Percentiles rank a stretch among this genome's conserved stretches.
These are phyloP conservation scores for Porites cylindrica DNA, from an alignment of 92 coral and sea anemone genomes.

Conservation along the genomic window DNA sequence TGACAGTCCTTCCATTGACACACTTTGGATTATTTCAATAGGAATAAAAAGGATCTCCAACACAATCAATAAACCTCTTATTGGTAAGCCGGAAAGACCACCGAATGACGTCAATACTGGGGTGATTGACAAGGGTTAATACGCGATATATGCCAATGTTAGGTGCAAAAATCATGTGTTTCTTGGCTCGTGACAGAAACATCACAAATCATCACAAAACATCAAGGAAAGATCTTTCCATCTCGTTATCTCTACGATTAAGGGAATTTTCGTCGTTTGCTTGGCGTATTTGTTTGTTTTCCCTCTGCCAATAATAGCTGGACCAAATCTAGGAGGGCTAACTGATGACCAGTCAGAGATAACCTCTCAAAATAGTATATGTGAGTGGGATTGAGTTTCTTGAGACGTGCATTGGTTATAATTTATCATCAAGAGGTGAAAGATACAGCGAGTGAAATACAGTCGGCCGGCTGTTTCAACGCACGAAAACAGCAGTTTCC, in stretches of 20 bases:
- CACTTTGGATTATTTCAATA: conserved; percentile 20
- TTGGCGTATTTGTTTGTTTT: not conserved
- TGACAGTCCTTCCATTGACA: conserved; percentile 17
- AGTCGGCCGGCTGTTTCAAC: conserved; percentile 1
- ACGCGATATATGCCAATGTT: conserved; percentile 21
- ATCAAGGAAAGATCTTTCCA: conserved; percentile 17
- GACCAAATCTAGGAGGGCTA: not conserved
- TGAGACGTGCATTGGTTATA: not conserved
- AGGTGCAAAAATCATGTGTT: conserved; percentile 29
- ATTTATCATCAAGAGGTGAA: conserved; percentile 10
- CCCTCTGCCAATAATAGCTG: not conserved
- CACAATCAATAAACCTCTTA: conserved; percentile 45
- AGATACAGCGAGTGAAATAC: not conserved
- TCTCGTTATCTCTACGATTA: not conserved
- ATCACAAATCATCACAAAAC: conserved; percentile 36
- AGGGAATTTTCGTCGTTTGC: conserved; percentile 3
- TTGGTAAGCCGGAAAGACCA: conserved; percentile 42
- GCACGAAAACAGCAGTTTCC: not conserved
- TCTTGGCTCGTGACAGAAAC: conserved; percentile 40
- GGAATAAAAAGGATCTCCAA: conserved; percentile 29
- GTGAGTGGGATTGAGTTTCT: conserved; percentile 42
- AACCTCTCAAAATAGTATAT: conserved; percentile 32
- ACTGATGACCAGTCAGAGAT: conserved; percentile 1
- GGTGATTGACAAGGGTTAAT: conserved; percentile 33
- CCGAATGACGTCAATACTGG: conserved; percentile 44